phyloP scores from a whole-genome alignment of 2,888 invertebrate genomes.

The Meiosimyza decipiens region DNA sequence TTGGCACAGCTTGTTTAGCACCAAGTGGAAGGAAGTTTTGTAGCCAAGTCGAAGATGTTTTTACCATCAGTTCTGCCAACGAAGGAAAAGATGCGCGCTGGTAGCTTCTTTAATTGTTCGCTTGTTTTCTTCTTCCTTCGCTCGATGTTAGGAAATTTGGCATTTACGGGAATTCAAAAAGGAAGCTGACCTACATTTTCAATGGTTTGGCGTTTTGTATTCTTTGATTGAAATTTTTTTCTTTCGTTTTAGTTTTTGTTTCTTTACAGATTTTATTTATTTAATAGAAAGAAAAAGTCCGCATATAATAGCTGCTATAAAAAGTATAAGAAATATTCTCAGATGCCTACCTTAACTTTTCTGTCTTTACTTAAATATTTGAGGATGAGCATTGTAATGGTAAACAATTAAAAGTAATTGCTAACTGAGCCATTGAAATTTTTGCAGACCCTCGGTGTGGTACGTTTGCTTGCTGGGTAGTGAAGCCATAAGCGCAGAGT shows the following conservation, averaged over 20 bases:
- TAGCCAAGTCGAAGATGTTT: neutral
- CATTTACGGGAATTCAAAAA: neutral
- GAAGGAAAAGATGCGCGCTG: neutral
- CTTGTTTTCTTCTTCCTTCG: neutral
- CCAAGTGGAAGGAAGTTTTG: neutral
- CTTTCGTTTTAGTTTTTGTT: constrained; percentile 9
- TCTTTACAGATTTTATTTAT: too few relatives aligned
- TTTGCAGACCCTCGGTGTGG: neutral
- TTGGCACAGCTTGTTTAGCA: constrained; percentile 24
- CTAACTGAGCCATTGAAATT: neutral
- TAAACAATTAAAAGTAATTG: constrained; percentile 33
- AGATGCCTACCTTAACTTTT: too few relatives aligned
- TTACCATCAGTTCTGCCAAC: too few relatives aligned
- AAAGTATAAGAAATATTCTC: too few relatives aligned
- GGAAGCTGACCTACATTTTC: constrained; percentile 28
- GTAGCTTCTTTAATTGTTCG: neutral
- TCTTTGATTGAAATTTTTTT: neutral
- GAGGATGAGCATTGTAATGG: neutral
- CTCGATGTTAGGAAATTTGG: neutral
- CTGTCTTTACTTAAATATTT: too few relatives aligned
- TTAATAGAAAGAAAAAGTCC: too few relatives aligned
- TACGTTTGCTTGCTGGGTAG: neutral
- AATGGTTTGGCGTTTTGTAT: constrained; percentile 23
- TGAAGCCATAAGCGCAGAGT: neutral
- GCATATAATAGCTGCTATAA: too few relatives aligned